Conservation (phyloP, 2,797 vertebrate genomes). For the Fistularia commersonii region DNA sequence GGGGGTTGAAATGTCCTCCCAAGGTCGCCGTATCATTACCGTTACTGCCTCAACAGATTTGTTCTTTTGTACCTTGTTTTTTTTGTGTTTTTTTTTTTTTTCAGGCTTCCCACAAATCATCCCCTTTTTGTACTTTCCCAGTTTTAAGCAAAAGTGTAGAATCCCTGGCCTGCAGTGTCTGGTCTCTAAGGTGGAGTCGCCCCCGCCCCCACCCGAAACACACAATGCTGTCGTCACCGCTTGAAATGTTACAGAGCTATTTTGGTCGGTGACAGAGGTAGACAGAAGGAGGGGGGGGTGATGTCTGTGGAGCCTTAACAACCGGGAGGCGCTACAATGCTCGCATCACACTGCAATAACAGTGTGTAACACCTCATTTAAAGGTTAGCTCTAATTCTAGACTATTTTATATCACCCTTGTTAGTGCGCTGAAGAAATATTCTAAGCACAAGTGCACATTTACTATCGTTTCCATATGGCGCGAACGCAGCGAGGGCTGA, state of each 20-base stretch:
- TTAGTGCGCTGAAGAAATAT: neutral
- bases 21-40: too few relatives aligned
- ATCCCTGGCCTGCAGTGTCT: neutral
- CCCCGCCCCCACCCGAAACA: slow-evolving; percentile 4
- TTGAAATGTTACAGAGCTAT: slow-evolving; percentile 74
- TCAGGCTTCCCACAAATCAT: too few relatives aligned
- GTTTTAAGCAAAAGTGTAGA: too few relatives aligned
- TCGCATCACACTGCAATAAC: slow-evolving; percentile 19
- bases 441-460: neutral
- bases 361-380: neutral
- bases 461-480: neutral
- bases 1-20: too few relatives aligned
- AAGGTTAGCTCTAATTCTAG: slow-evolving; percentile 12
- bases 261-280: slow-evolving; percentile 59
- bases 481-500: neutral
- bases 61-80: too few relatives aligned
- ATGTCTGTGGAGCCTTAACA: slow-evolving; percentile 7
- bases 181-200: slow-evolving; percentile 17
- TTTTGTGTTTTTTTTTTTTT: too few relatives aligned
- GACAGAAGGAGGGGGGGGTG: slow-evolving; percentile 14
- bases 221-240: slow-evolving; percentile 25
- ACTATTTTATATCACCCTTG: too few relatives aligned
- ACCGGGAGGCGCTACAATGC: slow-evolving; percentile 20
- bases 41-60: too few relatives aligned
- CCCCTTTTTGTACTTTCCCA: too few relatives aligned